Evolutionary conservation across 1,140 invertebrate species (phyloP).

Genomic region (Matsumurasca onukii): DNA sequence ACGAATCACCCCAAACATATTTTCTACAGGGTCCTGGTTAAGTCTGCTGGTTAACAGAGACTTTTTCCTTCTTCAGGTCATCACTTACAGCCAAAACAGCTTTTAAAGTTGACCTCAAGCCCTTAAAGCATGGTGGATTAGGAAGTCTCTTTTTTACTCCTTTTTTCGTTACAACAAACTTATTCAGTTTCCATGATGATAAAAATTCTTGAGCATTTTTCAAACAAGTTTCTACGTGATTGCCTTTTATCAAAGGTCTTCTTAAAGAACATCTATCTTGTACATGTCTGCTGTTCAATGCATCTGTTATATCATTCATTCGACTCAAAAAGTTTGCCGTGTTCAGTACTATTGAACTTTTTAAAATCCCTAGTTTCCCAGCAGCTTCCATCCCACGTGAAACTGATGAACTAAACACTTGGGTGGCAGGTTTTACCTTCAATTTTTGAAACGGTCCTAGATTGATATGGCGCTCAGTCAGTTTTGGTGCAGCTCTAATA

Average conservation of each 20-base stretch:
- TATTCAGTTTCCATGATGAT: not conserved
- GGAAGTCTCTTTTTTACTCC: too few relatives aligned
- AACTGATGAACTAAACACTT: conserved; percentile 7
- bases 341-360: not conserved
- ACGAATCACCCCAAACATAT: not conserved
- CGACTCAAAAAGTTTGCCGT: not conserved
- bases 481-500: not conserved
- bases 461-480: not conserved
- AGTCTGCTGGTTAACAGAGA: not conserved
- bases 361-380: not conserved
- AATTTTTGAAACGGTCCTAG: not conserved
- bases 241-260: not conserved
- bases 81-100: not conserved
- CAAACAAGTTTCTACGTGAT: not conserved
- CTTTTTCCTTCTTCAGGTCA: not conserved
- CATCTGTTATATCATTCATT: not conserved
- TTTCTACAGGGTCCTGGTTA: not conserved
- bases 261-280: not conserved
- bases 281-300: not conserved
- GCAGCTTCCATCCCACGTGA: not conserved
- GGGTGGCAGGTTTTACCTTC: too few relatives aligned
- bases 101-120: too few relatives aligned
- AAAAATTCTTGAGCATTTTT: not conserved
- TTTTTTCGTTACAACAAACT: too few relatives aligned
- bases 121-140: too few relatives aligned